A percentile compares a stretch with the other conserved stretches of the same genome.
phyloP scores from a whole-genome alignment of 1,140 invertebrate species.

The Atta texana region DNA sequence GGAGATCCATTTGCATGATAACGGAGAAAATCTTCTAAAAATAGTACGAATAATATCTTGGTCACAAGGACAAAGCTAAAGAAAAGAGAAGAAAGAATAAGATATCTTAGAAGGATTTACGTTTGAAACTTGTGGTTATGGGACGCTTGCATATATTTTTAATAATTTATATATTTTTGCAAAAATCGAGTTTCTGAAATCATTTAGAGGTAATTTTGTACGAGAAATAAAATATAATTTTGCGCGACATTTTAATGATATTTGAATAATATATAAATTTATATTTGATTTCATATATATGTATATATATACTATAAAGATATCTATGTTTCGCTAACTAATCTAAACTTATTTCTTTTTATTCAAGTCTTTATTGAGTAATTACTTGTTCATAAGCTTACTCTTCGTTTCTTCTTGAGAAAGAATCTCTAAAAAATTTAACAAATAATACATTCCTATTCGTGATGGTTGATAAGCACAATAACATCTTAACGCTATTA shows the following conservation, averaged over 20 bases:
- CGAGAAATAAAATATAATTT: neutral
- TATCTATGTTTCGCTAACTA: neutral
- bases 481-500: neutral
- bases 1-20: constrained; percentile 59
- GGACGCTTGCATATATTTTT: constrained; percentile 16
- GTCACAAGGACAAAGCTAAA: constrained; percentile 29
- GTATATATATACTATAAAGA: neutral
- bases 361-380: neutral
- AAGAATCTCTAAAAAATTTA: neutral
- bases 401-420: neutral
- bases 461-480: neutral
- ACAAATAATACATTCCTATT: neutral
- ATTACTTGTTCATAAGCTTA: neutral
- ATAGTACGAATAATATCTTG: constrained; percentile 45
- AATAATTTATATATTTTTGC: constrained; percentile 7
- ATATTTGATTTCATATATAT: neutral
- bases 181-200: neutral
- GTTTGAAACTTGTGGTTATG: neutral
- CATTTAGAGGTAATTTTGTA: neutral
- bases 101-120: neutral
- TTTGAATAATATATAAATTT: neutral
- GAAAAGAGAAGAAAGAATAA: constrained; percentile 15
- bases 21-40: constrained; percentile 46
- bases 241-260: neutral
- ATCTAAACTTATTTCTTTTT: neutral